Conservation (phyloP, 2,797 vertebrate species). For the Streptopelia turtur region DNA sequence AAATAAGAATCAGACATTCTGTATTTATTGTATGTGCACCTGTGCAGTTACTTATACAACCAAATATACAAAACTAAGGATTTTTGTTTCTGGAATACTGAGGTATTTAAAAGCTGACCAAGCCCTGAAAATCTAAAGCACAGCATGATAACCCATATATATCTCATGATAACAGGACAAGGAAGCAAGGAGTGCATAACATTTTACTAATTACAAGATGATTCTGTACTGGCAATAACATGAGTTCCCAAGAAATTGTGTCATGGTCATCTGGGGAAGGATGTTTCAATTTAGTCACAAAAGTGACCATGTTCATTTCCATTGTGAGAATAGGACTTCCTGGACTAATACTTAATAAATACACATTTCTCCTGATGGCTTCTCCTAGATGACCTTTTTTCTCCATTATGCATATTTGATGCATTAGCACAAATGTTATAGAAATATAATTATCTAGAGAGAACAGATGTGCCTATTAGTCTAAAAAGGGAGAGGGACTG, state of each 20-base stretch:
- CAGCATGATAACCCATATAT: background rate
- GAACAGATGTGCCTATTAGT: background rate
- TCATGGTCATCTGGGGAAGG: background rate
- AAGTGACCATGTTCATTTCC: background rate
- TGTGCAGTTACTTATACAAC: background rate
- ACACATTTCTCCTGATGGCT: background rate
- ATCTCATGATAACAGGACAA: background rate
- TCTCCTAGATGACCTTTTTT: background rate
- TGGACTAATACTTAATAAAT: background rate
- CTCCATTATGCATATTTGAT: background rate
- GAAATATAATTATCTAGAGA: background rate
- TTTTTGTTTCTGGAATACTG: background rate
- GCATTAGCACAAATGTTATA: background rate
- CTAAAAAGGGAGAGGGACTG: background rate
- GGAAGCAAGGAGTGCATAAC: background rate
- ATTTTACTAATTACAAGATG: background rate
- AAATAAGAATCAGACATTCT: background rate
- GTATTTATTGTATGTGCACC: background rate
- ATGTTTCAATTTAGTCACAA: background rate
- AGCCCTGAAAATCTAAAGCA: background rate
- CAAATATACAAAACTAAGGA: background rate
- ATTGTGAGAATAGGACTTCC: background rate
- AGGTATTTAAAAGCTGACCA: background rate
- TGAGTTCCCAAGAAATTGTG: background rate
- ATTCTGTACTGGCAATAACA: background rate